Conservation (phyloP, 2,113 vertebrate species). For the Fukomys damarensis region DNA sequence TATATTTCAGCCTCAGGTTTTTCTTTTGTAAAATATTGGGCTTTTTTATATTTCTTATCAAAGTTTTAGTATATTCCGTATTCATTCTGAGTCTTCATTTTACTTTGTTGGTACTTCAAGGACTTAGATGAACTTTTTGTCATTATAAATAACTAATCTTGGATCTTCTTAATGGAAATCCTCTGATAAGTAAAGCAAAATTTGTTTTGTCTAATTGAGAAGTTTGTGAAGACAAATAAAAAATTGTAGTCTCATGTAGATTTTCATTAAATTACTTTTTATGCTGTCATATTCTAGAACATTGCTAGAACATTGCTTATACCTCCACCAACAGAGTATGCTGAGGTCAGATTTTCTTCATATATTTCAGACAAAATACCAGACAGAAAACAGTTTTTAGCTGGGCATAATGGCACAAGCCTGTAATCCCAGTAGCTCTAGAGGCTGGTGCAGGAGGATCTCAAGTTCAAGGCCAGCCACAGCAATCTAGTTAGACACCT, state of each 20-base stretch:
- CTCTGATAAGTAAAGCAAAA: conserved; percentile 19
- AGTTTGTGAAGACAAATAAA: not conserved
- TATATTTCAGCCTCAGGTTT: not conserved
- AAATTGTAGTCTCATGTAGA: not conserved
- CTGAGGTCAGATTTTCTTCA: not conserved
- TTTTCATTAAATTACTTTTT: conserved; percentile 43
- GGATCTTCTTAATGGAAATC: conserved; percentile 2
- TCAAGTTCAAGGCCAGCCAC: not conserved
- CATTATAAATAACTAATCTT: conserved; percentile 9
- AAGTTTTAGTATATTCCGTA: not conserved
- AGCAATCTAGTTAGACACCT: not conserved
- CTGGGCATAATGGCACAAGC: not conserved
- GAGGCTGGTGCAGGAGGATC: not conserved
- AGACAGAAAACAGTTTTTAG: not conserved
- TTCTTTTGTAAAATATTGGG: not conserved
- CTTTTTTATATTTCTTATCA: not conserved
- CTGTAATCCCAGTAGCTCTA: not conserved
- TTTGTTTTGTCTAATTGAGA: not conserved
- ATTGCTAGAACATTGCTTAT: not conserved
- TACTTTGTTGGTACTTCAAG: not conserved
- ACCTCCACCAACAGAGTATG: not conserved
- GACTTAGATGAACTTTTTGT: not conserved
- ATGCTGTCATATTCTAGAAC: not conserved
- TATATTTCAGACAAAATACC: not conserved
- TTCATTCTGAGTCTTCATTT: conserved; percentile 23